Conservation (phyloP, 1,140 invertebrate genomes). For the Portunus trituberculatus region DNA sequence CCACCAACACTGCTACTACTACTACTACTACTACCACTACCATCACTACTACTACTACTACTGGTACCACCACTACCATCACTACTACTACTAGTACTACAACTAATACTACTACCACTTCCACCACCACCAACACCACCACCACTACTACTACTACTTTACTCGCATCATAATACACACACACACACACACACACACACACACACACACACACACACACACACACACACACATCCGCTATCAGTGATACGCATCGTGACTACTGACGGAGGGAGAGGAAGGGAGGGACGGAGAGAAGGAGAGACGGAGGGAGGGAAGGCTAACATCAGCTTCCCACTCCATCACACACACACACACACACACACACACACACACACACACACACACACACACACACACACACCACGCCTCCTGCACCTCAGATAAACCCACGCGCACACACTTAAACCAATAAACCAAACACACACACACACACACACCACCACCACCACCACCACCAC, state of each 20-base stretch:
- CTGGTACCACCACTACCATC: too few relatives aligned
- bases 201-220: not conserved
- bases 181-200: not conserved
- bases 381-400: not conserved
- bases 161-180: not conserved
- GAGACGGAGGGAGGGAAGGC: not conserved
- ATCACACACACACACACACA: slow-evolving; percentile 41
- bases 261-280: not conserved
- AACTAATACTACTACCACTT: too few relatives aligned
- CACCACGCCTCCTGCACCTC: too few relatives aligned
- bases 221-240: not conserved
- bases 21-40: not conserved
- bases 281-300: not conserved
- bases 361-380: too few relatives aligned
- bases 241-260: not conserved
- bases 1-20: not conserved
- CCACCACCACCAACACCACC: not conserved
- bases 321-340: not conserved
- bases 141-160: not conserved
- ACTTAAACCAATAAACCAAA: not conserved
- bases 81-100: too few relatives aligned
- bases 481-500: not conserved
- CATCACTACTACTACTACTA: too few relatives aligned
- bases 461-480: slow-evolving; percentile 43
- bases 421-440: too few relatives aligned